These are phyloP conservation scores for Rhadina sibilatrix DNA, from an alignment of 2,113 vertebrate species.

Conservation along the genomic window DNA sequence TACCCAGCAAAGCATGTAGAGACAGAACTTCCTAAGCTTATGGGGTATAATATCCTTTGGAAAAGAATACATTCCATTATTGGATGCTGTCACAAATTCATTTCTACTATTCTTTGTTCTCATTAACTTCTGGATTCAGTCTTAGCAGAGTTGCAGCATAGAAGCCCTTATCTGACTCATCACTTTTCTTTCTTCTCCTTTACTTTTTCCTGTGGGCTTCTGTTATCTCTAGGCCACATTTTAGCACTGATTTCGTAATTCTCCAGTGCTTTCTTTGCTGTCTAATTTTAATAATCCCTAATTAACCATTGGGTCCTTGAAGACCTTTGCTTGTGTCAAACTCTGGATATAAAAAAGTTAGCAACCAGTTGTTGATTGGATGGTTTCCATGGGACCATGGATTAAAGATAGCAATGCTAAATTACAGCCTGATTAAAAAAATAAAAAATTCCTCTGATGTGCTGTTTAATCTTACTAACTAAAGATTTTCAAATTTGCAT, in stretches of 20 bases:
- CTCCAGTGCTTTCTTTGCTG: background rate
- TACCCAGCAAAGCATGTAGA: background rate
- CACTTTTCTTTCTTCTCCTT: background rate
- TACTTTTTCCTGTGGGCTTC: background rate
- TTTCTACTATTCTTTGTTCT: background rate
- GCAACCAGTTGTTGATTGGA: background rate
- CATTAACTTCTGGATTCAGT: background rate
- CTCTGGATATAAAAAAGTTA: background rate
- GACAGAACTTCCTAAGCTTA: background rate
- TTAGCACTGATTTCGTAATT: background rate
- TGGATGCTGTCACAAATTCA: background rate
- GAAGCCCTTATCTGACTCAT: background rate
- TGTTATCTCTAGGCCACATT: background rate
- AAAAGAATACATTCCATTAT: background rate
- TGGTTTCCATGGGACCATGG: background rate
- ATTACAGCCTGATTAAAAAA: background rate
- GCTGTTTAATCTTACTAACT: background rate
- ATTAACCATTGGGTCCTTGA: background rate
- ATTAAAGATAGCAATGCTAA: background rate
- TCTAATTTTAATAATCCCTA: background rate
- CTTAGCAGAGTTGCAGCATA: background rate
- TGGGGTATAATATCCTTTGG: background rate
- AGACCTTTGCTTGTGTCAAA: background rate
- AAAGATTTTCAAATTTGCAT: background rate
- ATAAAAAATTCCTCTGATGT: background rate